These are phyloP conservation scores for Rhynchonycteris naso DNA, from an alignment of 2,797 vertebrate species.

Conservation along the genomic window DNA sequence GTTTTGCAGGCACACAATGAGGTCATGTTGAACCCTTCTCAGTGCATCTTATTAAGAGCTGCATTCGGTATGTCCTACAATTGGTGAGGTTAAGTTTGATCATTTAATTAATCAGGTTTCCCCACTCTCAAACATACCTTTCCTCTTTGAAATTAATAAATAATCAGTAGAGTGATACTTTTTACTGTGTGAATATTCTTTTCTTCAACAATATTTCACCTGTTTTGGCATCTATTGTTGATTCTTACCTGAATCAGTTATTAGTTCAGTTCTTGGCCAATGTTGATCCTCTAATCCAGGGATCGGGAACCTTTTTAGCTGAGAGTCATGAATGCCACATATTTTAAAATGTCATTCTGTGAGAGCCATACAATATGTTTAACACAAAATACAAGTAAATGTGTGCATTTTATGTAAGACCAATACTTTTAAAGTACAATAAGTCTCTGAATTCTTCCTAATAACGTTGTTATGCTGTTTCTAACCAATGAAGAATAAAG, in stretches of 20 bases:
- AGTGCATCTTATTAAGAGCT: not conserved
- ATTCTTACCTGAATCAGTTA: not conserved
- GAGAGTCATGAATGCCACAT: no score
- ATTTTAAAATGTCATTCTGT: no score
- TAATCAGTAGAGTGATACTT: not conserved
- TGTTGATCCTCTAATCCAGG: conserved; percentile 11
- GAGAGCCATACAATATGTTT: no score
- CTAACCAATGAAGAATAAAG: no score
- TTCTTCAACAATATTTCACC: not conserved
- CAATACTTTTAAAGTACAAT: no score
- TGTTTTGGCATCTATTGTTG: not conserved
- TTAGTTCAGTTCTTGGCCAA: not conserved
- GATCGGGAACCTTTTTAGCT: no score
- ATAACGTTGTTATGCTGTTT: no score
- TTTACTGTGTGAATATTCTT: not conserved
- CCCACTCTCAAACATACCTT: not conserved
- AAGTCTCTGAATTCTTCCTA: no score
- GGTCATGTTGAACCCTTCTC: not conserved
- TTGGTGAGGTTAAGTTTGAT: conserved; percentile 23
- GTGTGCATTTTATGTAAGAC: no score
- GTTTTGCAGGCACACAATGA: not conserved
- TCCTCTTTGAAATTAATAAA: not conserved
- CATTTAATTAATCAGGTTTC: conserved; percentile 7
- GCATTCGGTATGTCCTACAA: not conserved
- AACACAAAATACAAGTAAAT: no score